phyloP scores from a whole-genome alignment of 35 echinoderm and acorn worm species.

The Strongylocentrotus purpuratus region DNA sequence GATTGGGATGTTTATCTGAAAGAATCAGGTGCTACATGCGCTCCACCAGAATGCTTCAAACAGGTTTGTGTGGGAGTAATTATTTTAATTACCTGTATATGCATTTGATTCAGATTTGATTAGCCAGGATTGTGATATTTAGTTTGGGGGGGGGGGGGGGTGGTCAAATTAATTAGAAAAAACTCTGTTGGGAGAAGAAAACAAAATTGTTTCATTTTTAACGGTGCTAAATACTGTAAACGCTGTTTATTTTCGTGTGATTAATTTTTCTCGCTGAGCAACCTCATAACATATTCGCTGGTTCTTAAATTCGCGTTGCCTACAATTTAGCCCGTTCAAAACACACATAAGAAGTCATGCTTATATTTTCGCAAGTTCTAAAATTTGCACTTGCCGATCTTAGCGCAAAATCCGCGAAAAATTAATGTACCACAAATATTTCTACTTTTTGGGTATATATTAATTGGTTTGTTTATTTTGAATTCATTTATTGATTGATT shows the following conservation, averaged over 20 bases:
- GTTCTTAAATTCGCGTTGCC: too few relatives aligned
- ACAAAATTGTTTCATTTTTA: too few relatives aligned
- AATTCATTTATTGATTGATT: background rate
- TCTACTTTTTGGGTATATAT: background rate
- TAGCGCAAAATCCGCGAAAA: background rate
- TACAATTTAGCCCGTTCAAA: too few relatives aligned
- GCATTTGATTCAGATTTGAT: background rate
- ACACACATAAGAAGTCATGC: too few relatives aligned
- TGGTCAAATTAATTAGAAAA: too few relatives aligned
- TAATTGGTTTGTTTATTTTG: background rate
- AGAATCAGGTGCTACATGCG: slow-evolving; percentile 65
- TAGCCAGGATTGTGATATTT: background rate
- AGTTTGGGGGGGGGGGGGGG: too few relatives aligned
- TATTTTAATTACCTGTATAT: background rate
- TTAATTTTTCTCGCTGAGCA: background rate
- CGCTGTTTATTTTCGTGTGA: background rate
- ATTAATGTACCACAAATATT: background rate
- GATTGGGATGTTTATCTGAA: slow-evolving; percentile 79
- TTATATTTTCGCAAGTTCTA: too few relatives aligned
- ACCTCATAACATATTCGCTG: background rate
- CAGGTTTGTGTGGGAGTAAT: slow-evolving; percentile 57
- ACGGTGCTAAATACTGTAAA: too few relatives aligned
- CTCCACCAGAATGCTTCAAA: slow-evolving; percentile 80
- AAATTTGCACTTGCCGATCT: too few relatives aligned
- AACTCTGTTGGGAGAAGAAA: too few relatives aligned